A percentile compares a stretch with the other conserved stretches of the same genome.
Conservation (phyloP, 2,888 invertebrate genomes). For the Noctua fimbriata region DNA sequence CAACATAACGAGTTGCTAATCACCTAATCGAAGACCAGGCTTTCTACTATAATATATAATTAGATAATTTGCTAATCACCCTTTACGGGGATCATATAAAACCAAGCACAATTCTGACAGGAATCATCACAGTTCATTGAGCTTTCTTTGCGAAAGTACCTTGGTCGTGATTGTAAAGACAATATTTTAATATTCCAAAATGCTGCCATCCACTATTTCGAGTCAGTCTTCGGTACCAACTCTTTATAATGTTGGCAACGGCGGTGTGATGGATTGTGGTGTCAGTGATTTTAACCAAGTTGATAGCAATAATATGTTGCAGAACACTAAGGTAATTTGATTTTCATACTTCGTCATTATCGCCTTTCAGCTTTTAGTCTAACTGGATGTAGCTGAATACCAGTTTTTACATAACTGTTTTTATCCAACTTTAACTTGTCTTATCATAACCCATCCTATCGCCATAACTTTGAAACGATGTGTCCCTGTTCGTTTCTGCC, state of each 20-base stretch:
- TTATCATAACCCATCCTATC: not conserved
- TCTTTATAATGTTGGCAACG: slow-evolving; percentile 44
- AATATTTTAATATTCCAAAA: slow-evolving; percentile 37
- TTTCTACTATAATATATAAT: no score
- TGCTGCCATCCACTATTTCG: slow-evolving; percentile 61
- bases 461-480: not conserved
- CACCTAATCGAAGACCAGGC: slow-evolving; percentile 60
- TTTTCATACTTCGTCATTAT: slow-evolving; percentile 2
- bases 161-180: not conserved
- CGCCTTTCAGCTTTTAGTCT: not conserved
- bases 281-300: slow-evolving; percentile 69
- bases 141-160: slow-evolving; percentile 69
- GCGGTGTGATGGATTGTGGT: not conserved
- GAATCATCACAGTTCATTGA: slow-evolving; percentile 70
- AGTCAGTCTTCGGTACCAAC: slow-evolving; percentile 43
- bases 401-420: not conserved
- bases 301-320: slow-evolving; percentile 48
- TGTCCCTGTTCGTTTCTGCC: not conserved
- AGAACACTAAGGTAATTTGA: slow-evolving; percentile 70
- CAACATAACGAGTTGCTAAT: slow-evolving; percentile 65
- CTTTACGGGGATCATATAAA: slow-evolving; percentile 75
- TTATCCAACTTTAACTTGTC: not conserved
- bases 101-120: slow-evolving; percentile 66
- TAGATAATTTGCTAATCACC: slow-evolving; percentile 74
- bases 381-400: not conserved